Evolutionary conservation across 2,797 vertebrate genomes (phyloP), one percentile per base, ranked within the genome.

Genomic region (Crax fasciolata): DNA sequence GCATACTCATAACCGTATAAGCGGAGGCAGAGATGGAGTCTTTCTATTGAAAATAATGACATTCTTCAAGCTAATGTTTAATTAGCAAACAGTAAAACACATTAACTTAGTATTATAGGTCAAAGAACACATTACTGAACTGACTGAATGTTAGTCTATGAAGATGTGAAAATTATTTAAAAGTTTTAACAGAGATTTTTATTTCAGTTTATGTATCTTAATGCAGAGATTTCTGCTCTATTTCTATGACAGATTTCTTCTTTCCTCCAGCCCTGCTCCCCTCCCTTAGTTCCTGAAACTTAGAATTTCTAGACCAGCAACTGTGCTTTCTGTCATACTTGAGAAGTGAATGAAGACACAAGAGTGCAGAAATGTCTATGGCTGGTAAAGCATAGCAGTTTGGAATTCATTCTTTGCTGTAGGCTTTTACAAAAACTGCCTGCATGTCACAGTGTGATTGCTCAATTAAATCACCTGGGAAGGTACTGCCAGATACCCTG

Each of bases 61-160:
- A 84, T 59, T 85, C 55, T 48, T 87, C 62, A 73, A 75, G 72
- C 14, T 79, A 63, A 61, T 76, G 59, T 35, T 90, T 58, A 58
- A 88, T 88, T 95, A 93, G 88, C 86, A 95, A 88, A 93, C 48
- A 84, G 32, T 77, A 67, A 95, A 92, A 39, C 49, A 67, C 48
- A 72, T 80, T 77, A 20, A 72, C 86, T 85, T 76, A 30, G 63
- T 73, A 84, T 84, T 49, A 61, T 9, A 83, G 72, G 65, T 90
- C 49, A 91, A 93, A 87, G 51, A 81, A 35, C 11, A 68, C 25
- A 89, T 58, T 66, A 89, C 89, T 72, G 38, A 91, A 62, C 21
- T 92, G 57, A 41, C 51, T 82, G 14, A 59, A 59, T 88, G 51
- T 72, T 58, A 62, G 25, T 13, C 75, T 83, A 18, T 32, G 43